Percentiles rank a stretch among this genome's conserved stretches.
phyloP scores from a whole-genome alignment of 35 echinoderm and acorn worm genomes.

The Patiria miniata region DNA sequence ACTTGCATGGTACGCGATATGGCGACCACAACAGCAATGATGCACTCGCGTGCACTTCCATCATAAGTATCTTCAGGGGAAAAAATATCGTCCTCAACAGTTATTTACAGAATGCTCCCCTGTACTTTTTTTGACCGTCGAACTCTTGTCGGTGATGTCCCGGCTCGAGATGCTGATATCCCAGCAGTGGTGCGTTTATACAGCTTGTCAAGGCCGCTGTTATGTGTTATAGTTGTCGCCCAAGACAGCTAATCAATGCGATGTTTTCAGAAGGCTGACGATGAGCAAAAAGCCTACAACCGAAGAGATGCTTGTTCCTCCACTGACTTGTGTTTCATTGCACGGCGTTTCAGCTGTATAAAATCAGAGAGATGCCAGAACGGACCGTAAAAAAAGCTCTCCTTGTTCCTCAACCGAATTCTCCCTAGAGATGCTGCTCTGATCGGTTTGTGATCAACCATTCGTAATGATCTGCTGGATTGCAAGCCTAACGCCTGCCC shows the following conservation, averaged over 20 bases:
- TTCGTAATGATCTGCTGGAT: too few species aligned
- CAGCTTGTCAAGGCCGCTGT: neutral
- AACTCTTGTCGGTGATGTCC: neutral
- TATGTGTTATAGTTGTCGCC: neutral
- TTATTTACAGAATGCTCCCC: neutral
- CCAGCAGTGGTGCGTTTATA: neutral
- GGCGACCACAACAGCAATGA: neutral
- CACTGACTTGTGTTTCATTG: too few species aligned
- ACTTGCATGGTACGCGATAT: neutral
- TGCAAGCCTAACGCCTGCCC: too few species aligned
- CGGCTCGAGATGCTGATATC: neutral
- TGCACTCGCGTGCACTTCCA: neutral
- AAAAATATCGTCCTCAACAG: neutral
- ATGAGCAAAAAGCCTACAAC: neutral
- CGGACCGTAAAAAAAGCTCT: too few species aligned
- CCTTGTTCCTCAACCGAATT: too few species aligned
- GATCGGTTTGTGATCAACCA: too few species aligned
- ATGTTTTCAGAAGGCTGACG: neutral
- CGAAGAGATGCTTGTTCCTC: too few species aligned
- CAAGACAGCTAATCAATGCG: constrained; percentile 6
- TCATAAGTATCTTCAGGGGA: neutral
- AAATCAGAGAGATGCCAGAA: too few species aligned
- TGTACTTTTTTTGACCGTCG: neutral
- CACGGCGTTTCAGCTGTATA: too few species aligned
- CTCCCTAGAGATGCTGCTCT: too few species aligned